Evolutionary conservation across 2,113 vertebrate species (phyloP).

Genomic region (Phaethornis superciliosus): DNA sequence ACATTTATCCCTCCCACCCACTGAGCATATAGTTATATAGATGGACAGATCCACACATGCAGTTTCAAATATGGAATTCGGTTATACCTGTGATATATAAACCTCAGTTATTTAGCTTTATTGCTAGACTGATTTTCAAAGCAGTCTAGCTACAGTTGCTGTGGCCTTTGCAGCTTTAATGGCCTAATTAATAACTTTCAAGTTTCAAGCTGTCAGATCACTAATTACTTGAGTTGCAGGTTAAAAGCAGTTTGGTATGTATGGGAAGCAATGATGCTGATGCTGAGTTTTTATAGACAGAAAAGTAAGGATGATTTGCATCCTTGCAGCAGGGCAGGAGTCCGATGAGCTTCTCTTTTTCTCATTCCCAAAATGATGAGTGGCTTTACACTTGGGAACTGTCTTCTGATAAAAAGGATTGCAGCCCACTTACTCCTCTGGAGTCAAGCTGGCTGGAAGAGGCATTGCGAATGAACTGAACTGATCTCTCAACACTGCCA

Average conservation of each 20-base stretch:
- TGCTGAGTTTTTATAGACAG: conserved; percentile 1
- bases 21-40: not conserved
- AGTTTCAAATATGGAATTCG: not conserved
- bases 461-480: not conserved
- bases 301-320: conserved; percentile 21
- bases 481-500: not conserved
- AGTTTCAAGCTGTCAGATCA: conserved; percentile 43
- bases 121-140: conserved; percentile 39
- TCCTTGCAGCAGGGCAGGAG: not conserved
- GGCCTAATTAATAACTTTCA: conserved; percentile 63
- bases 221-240: conserved; percentile 61
- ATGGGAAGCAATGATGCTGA: conserved; percentile 21
- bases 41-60: not conserved
- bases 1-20: not conserved
- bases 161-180: conserved; percentile 61
- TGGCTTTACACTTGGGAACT: not conserved
- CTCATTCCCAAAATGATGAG: not conserved
- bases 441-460: not conserved
- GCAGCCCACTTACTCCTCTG: not conserved
- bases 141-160: not conserved
- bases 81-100: not conserved
- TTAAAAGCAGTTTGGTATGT: conserved; percentile 31
- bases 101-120: conserved; percentile 16
- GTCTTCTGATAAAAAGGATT: not conserved
- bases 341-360: not conserved